These are phyloP conservation scores for Yponomeuta plumbellus DNA, from an alignment of 2,888 invertebrate species.

Conservation along the genomic window DNA sequence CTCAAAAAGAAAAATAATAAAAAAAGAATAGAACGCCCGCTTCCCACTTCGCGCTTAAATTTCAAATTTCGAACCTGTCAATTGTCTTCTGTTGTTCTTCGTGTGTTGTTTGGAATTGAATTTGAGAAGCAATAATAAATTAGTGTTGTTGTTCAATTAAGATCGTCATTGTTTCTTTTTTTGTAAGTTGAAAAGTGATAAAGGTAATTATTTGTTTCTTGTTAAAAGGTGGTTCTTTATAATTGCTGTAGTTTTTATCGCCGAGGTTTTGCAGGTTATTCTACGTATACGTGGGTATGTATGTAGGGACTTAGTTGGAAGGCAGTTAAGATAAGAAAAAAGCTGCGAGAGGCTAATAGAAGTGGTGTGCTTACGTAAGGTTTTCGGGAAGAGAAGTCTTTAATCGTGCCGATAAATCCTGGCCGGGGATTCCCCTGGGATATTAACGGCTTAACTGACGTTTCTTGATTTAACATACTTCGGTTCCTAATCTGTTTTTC, in stretches of 20 bases:
- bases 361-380: constrained; percentile 61
- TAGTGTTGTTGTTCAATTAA: constrained; percentile 34
- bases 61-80: constrained; percentile 27
- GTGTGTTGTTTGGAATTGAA: constrained; percentile 43
- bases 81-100: constrained; percentile 38
- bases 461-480: neutral
- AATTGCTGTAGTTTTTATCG: constrained; percentile 18
- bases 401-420: constrained; percentile 31
- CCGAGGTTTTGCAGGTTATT: constrained; percentile 25
- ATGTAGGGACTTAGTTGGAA: constrained; percentile 31
- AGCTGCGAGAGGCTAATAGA: constrained; percentile 22
- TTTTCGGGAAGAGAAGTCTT: constrained; percentile 37
- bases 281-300: constrained; percentile 57
- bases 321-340: constrained; percentile 41
- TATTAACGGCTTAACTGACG: constrained; percentile 3
- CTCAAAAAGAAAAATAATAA: constrained; percentile 29
- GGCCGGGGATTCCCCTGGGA: constrained; percentile 4
- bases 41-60: constrained; percentile 46
- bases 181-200: constrained; percentile 45
- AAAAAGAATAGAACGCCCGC: constrained; percentile 22
- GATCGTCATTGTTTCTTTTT: constrained; percentile 21
- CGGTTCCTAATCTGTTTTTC: neutral
- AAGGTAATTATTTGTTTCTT: constrained; percentile 33
- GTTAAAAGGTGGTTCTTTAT: constrained; percentile 26
- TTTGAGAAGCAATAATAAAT: constrained; percentile 52